Evolutionary conservation across 2,797 vertebrate species (phyloP).

Genomic region (Uromys caudimaculatus): DNA sequence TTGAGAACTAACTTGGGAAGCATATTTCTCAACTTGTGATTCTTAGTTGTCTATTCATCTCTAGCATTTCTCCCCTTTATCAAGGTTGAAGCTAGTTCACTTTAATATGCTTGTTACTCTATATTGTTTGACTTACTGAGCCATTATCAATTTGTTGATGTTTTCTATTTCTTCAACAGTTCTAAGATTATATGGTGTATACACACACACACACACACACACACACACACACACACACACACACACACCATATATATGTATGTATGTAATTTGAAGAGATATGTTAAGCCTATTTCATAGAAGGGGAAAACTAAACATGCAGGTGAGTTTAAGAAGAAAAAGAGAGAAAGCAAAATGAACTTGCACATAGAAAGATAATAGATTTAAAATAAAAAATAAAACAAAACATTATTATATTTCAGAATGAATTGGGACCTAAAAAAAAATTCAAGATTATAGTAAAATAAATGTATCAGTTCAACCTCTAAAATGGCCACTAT

Average conservation of each 20-base stretch:
- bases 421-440: conserved; percentile 27
- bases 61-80: neutral
- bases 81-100: conserved; percentile 22
- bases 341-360: conserved; percentile 8
- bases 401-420: neutral
- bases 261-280: neutral
- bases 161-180: conserved; percentile 32
- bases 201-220: too few relatives aligned
- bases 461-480: conserved; percentile 17
- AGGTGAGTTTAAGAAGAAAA: conserved; percentile 9
- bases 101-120: neutral
- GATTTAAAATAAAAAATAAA: conserved; percentile 47
- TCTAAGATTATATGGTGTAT: neutral
- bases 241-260: neutral
- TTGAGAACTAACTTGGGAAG: neutral
- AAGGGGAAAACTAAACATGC: neutral
- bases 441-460: neutral
- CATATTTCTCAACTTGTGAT: neutral
- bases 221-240: too few relatives aligned
- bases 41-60: neutral
- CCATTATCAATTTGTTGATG: neutral
- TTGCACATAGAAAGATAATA: neutral
- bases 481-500: neutral
- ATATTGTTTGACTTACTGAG: neutral
- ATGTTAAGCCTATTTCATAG: neutral